Percentiles rank a stretch among this genome's conserved stretches.
phyloP scores from a whole-genome alignment of 2,888 invertebrate genomes.

The Xestia c-nigrum region DNA sequence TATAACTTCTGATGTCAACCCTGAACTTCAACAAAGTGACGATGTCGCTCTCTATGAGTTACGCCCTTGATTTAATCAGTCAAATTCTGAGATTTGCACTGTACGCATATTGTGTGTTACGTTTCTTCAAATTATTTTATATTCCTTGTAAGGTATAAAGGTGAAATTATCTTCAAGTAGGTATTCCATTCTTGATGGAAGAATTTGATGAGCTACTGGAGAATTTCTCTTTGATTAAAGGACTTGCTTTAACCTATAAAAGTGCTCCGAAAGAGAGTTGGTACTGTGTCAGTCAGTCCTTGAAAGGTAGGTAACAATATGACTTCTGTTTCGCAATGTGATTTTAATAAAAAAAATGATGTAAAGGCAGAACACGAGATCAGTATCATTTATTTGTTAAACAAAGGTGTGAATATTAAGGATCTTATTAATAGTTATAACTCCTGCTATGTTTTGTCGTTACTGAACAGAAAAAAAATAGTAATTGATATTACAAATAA shows the following conservation, averaged over 20 bases:
- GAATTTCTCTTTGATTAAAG: conserved; percentile 26
- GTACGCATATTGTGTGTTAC: conserved; percentile 48
- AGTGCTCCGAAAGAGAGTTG: background rate
- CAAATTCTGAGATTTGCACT: conserved; percentile 66
- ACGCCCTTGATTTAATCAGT: conserved; percentile 80
- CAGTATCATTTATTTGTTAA: too few species aligned
- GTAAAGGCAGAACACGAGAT: too few species aligned
- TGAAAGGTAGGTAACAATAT: background rate
- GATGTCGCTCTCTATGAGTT: conserved; percentile 71
- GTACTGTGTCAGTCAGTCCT: background rate
- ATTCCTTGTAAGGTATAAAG: conserved; percentile 27
- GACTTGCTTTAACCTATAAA: background rate
- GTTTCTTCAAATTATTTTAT: conserved; percentile 42
- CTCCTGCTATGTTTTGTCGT: too few species aligned
- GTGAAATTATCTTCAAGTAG: conserved; percentile 7
- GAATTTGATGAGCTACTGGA: conserved; percentile 5
- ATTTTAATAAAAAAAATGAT: background rate
- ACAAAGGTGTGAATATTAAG: too few species aligned
- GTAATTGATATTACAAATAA: too few species aligned
- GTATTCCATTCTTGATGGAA: conserved; percentile 18
- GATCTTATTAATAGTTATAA: too few species aligned
- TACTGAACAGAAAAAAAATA: too few species aligned
- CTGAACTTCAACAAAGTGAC: conserved; percentile 53
- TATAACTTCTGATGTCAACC: conserved; percentile 51
- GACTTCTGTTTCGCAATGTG: background rate